Conservation (phyloP, 2,113 vertebrate species). For the Cervus canadensis region DNA sequence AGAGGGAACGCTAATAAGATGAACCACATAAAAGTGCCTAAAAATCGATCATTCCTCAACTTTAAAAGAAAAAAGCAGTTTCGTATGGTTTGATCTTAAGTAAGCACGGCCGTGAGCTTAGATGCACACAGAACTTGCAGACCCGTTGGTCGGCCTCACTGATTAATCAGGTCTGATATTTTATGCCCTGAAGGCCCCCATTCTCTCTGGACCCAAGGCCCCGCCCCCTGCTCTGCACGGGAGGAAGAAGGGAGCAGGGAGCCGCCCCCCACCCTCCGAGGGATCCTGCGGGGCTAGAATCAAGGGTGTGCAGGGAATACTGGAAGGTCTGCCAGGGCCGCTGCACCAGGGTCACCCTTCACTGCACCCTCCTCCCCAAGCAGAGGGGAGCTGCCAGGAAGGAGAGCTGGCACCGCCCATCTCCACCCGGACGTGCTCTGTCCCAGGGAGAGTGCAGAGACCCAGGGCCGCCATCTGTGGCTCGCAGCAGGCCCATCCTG, state of each 20-base stretch:
- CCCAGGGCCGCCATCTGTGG: conserved; percentile 67
- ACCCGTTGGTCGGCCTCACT: fast-evolving
- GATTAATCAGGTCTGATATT: background rate
- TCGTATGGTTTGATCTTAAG: background rate
- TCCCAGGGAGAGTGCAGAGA: background rate
- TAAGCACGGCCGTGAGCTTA: background rate
- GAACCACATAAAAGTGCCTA: background rate
- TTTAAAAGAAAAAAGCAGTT: background rate
- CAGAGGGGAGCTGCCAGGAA: background rate
- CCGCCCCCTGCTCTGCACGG: background rate
- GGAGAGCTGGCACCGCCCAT: background rate
- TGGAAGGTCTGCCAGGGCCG: background rate
- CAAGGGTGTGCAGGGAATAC: background rate
- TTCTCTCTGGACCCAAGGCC: no score
- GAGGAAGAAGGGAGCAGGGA: background rate
- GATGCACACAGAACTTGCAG: background rate
- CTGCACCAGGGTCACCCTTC: background rate
- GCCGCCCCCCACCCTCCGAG: background rate
- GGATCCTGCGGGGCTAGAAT: background rate
- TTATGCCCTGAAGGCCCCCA: background rate
- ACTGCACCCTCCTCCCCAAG: background rate
- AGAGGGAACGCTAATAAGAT: background rate
- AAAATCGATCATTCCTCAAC: background rate
- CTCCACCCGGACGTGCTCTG: background rate
- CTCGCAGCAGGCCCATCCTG: conserved; percentile 58